Evolutionary conservation across 30 jellyfish, hydroid and myxozoan species (phyloP).

Genomic region (Cassiopea andromeda): DNA sequence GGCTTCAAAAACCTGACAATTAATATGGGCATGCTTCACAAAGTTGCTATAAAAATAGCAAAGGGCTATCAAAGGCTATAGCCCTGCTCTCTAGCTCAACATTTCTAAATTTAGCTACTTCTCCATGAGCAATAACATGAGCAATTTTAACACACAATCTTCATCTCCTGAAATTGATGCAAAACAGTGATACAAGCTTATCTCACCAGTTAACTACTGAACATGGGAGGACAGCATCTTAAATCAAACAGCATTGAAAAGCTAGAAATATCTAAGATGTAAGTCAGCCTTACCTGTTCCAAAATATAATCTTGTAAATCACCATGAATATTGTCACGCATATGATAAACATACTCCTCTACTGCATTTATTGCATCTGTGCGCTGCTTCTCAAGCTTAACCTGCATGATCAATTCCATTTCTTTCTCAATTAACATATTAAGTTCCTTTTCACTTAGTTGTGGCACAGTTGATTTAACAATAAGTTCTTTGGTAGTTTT

Average conservation of each 20-base stretch:
- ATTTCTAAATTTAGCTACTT: too few relatives aligned
- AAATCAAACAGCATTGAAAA: neutral
- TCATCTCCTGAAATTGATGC: too few relatives aligned
- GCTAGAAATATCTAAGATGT: neutral
- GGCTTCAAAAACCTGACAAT: too few relatives aligned
- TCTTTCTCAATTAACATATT: slow-evolving; percentile 76
- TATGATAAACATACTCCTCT: slow-evolving; percentile 87
- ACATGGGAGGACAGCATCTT: too few relatives aligned
- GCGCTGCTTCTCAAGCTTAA: slow-evolving; percentile 85
- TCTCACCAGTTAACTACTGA: too few relatives aligned
- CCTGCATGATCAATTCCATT: slow-evolving; percentile 80
- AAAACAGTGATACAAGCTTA: too few relatives aligned
- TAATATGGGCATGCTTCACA: too few relatives aligned
- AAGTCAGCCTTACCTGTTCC: slow-evolving; percentile 34
- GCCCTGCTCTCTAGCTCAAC: too few relatives aligned
- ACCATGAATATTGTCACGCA: slow-evolving; percentile 73
- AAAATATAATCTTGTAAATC: slow-evolving; percentile 54
- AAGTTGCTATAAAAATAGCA: too few relatives aligned
- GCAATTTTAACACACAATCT: too few relatives aligned
- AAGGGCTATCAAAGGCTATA: too few relatives aligned
- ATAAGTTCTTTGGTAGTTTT: slow-evolving; percentile 78
- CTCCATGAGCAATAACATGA: too few relatives aligned
- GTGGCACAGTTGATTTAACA: slow-evolving; percentile 53
- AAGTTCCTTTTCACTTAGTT: slow-evolving; percentile 48
- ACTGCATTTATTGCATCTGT: slow-evolving; percentile 93